These are phyloP conservation scores for Ennomos fuscantarius DNA, from an alignment of 2,888 invertebrate genomes.

Conservation along the genomic window DNA sequence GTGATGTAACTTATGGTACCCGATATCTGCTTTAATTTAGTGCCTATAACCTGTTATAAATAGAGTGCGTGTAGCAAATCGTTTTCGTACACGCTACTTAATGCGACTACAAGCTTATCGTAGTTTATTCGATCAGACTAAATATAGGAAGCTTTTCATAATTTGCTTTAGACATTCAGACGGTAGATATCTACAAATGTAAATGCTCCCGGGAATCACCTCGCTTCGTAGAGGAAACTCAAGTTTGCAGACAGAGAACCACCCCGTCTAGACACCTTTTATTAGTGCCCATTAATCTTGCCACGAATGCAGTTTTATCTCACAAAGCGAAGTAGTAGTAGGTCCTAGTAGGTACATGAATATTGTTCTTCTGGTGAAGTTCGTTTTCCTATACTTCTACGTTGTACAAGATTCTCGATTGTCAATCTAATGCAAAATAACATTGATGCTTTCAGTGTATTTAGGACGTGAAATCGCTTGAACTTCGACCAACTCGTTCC, in stretches of 20 bases:
- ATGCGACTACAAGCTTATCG: slow-evolving; percentile 5
- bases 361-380: not conserved
- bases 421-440: slow-evolving; percentile 8
- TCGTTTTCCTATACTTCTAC: too few relatives aligned
- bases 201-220: slow-evolving; percentile 9
- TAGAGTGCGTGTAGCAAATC: slow-evolving; percentile 14
- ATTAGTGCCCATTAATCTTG: slow-evolving; percentile 22
- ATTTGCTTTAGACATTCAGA: slow-evolving; percentile 6
- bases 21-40: slow-evolving; percentile 2
- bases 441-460: slow-evolving; percentile 20
- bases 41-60: slow-evolving; percentile 11
- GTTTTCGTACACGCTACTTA: slow-evolving; percentile 6
- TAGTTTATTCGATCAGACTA: not conserved
- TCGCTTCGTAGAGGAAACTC: slow-evolving; percentile 2
- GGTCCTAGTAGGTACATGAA: slow-evolving; percentile 4
- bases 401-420: slow-evolving; percentile 14
- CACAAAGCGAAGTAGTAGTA: slow-evolving; percentile 7
- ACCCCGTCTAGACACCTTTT: slow-evolving; percentile 38
- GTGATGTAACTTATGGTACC: not conserved
- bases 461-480: slow-evolving; percentile 21
- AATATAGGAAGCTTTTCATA: slow-evolving; percentile 4
- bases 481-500: slow-evolving; percentile 17
- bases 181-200: not conserved
- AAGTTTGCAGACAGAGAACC: slow-evolving; percentile 24
- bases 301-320: slow-evolving; percentile 18